A percentile compares a stretch with the other conserved stretches of the same genome.
Conservation (phyloP, 2,797 vertebrate genomes). For the Trichosurus vulpecula region DNA sequence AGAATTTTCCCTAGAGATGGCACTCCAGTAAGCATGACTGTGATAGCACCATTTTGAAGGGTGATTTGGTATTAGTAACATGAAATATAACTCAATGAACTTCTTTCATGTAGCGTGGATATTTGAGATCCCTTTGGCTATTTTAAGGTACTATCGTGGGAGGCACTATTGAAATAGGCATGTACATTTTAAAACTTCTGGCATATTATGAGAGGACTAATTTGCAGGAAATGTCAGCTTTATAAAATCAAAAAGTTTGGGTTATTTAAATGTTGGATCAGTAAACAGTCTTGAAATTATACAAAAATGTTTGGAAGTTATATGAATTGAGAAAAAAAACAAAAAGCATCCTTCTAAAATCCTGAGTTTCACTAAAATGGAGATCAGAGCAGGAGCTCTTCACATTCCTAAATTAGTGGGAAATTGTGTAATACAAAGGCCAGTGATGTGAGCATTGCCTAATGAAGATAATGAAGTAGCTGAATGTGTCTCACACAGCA, state of each 20-base stretch:
- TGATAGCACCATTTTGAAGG: slow-evolving; percentile 23
- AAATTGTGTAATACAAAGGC: slow-evolving; percentile 63
- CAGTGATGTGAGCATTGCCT: slow-evolving; percentile 71
- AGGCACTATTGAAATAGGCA: slow-evolving; percentile 17
- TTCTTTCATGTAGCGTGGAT: slow-evolving; percentile 9
- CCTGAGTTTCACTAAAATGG: slow-evolving; percentile 44
- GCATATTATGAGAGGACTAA: slow-evolving; percentile 16
- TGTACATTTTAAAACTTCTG: slow-evolving; percentile 37
- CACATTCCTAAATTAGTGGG: slow-evolving; percentile 51
- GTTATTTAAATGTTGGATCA: slow-evolving; percentile 57
- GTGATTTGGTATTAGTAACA: slow-evolving; percentile 11
- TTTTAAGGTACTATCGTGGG: background rate
- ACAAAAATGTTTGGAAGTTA: slow-evolving; percentile 40
- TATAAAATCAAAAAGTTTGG: slow-evolving; percentile 53
- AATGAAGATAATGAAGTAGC: slow-evolving; percentile 79
- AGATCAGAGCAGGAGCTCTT: slow-evolving; percentile 64
- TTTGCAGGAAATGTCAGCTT: slow-evolving; percentile 45
- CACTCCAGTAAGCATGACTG: background rate
- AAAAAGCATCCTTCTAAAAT: slow-evolving; percentile 54
- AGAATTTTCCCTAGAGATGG: background rate
- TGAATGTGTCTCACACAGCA: slow-evolving; percentile 41
- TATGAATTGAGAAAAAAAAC: slow-evolving; percentile 38
- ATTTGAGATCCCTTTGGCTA: background rate
- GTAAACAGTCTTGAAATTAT: slow-evolving; percentile 37
- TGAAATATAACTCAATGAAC: slow-evolving; percentile 23